These are phyloP conservation scores for Acrobasis repandana DNA, from an alignment of 2,888 invertebrate genomes.

Conservation along the genomic window DNA sequence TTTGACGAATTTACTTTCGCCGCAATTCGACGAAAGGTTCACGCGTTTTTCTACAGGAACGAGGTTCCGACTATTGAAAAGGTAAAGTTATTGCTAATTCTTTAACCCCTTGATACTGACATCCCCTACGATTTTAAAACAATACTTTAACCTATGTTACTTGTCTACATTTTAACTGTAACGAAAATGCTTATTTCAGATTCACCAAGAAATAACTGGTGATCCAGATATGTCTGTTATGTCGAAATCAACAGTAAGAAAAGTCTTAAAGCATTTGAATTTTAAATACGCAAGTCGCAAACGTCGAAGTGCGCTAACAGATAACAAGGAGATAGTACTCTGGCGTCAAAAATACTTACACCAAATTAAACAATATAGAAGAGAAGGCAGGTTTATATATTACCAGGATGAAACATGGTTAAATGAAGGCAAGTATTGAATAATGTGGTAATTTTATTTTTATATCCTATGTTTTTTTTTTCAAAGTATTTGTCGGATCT, in stretches of 20 bases:
- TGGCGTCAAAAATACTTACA: conserved; percentile 19
- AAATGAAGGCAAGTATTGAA: no score
- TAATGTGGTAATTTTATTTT: no score
- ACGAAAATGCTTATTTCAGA: background rate
- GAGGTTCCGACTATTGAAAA: background rate
- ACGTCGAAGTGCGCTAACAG: conserved; percentile 4
- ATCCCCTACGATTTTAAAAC: background rate
- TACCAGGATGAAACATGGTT: conserved; percentile 8
- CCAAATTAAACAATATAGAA: conserved; percentile 23
- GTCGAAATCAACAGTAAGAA: conserved; percentile 8
- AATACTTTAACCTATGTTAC: background rate
- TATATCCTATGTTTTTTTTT: no score
- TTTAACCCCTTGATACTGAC: background rate
- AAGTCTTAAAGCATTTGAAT: conserved; percentile 14
- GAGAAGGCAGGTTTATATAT: conserved; percentile 19
- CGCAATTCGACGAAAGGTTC: conserved; percentile 14
- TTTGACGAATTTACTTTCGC: conserved; percentile 16
- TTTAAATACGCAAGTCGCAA: conserved; percentile 17
- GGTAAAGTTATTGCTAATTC: background rate
- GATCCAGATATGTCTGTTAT: conserved; percentile 12
- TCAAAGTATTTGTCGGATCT: no score
- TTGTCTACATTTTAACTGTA: background rate
- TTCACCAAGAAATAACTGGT: conserved; percentile 14
- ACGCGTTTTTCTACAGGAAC: conserved; percentile 17
- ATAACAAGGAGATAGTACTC: conserved; percentile 16